Evolutionary conservation across 2,888 invertebrate species (phyloP).

Genomic region (Drosophila paracracens): DNA sequence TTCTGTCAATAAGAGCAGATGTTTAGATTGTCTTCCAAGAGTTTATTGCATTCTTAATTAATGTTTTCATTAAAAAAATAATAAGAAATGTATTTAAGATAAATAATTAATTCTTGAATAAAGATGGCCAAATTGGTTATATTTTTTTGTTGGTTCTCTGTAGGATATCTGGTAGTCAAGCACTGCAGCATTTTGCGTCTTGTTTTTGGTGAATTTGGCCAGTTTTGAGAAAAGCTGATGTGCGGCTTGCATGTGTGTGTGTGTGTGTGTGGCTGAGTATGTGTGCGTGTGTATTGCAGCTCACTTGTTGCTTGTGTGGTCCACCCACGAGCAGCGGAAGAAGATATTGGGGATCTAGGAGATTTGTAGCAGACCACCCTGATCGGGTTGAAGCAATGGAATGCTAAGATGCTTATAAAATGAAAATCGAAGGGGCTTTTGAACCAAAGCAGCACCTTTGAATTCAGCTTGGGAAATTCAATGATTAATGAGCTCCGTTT

Average conservation of each 20-base stretch:
- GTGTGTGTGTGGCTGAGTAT: background rate
- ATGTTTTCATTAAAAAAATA: background rate
- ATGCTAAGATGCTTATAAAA: constrained; percentile 46
- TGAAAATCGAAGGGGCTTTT: constrained; percentile 21
- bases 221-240: constrained; percentile 4
- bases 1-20: background rate
- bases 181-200: background rate
- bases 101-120: background rate
- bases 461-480: constrained; percentile 31
- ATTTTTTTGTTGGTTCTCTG: background rate
- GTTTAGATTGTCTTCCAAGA: background rate
- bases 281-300: constrained; percentile 1
- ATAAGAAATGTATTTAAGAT: background rate
- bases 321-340: constrained; percentile 38
- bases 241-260: background rate
- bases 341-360: background rate
- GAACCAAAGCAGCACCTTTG: constrained; percentile 19
- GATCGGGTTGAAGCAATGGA: constrained; percentile 12
- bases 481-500: constrained; percentile 45
- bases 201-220: constrained; percentile 1
- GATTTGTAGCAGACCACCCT: constrained; percentile 38
- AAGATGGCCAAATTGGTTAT: background rate
- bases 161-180: background rate
- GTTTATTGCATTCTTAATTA: background rate
- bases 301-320: constrained; percentile 32